Conservation (phyloP, 2,113 vertebrate genomes). For the Sclerurus mexicanus region DNA sequence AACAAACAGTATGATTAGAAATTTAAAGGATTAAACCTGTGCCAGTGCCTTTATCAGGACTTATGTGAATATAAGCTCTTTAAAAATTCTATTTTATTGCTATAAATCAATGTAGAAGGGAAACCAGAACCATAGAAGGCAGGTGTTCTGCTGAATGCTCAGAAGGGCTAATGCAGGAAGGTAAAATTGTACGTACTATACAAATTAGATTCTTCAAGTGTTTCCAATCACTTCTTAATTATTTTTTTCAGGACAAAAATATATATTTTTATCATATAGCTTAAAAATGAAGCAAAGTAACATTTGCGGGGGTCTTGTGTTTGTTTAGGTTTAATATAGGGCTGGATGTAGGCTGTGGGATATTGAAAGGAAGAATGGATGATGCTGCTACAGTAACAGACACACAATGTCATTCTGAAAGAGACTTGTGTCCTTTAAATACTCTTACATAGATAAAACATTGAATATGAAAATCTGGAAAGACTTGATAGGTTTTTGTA, state of each 20-base stretch:
- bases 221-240: neutral
- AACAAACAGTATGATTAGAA: slow-evolving; percentile 6
- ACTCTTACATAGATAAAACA: neutral
- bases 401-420: neutral
- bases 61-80: neutral
- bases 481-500: neutral
- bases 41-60: neutral
- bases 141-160: neutral
- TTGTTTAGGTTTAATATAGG: neutral
- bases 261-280: neutral
- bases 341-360: neutral
- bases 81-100: neutral
- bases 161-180: neutral
- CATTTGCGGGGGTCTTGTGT: neutral
- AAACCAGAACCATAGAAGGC: neutral
- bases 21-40: slow-evolving; percentile 9
- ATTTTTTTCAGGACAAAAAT: neutral
- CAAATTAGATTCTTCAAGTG: neutral
- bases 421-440: neutral
- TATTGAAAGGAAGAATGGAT: neutral
- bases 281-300: neutral
- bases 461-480: neutral
- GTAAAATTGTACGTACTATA: neutral
- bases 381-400: neutral
- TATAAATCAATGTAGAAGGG: neutral